Evolutionary conservation across 2,888 invertebrate genomes (phyloP), one percentile per base, ranked within the genome.

Genomic region (Athalia rosae): DNA sequence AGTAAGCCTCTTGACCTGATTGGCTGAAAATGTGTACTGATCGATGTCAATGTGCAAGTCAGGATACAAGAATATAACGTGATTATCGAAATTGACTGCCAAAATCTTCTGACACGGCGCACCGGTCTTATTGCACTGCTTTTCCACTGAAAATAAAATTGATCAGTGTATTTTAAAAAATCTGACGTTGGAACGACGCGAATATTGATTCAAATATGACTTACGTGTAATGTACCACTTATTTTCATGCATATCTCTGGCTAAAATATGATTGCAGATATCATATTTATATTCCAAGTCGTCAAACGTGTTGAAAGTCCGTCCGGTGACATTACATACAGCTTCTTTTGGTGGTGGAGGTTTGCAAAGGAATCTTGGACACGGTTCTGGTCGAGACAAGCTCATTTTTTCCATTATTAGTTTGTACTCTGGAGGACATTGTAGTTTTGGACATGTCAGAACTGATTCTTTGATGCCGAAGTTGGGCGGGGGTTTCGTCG

Each of bases 221-320:
- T 92, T 86, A 95, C 95, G 89, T 69, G 93, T 92, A 66, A 96
- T 91, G 67, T 92, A 92, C 96, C 96, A 97, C 56, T 93, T 91
- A 64, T 93, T 92, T 79, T 92, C 90, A 8, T 92, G 90, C 82
- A 94, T 91, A 87, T 96, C 95, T 78, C 95, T 91, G 0, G 94
- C 95, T 9, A 92, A 80, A 63, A 95, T 92, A 88, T 97, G 96
- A 90, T 94, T 94, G 89, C 97, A 97, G 13, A 95, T 92, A 82
- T 96, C 95, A 83, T 95, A 95, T 83, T 95, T 95, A 87, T 94
- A 96, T 85, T 95, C 94, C 0, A 93, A 91, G 13, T 94, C 93
- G 87, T 97, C 97, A 85, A 97, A 97, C 0, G 96, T 96, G 81
- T 92, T 94, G 86, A 97, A 94, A 0, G 94, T 94, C 76, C 94